Evolutionary conservation across 2,888 invertebrate species (phyloP).

Genomic region (Heliconius hortense): DNA sequence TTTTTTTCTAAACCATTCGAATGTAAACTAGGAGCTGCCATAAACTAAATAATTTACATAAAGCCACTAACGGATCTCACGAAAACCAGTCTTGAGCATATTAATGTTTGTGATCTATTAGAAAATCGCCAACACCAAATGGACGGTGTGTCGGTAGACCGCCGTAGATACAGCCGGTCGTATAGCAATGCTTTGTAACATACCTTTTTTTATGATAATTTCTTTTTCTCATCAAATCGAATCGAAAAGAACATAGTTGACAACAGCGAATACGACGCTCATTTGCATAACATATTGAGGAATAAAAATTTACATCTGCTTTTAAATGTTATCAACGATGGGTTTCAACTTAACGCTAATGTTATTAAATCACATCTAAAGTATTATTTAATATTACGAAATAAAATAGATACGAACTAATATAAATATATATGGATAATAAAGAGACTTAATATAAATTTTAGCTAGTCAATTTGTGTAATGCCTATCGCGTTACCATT

Average conservation of each 20-base stretch:
- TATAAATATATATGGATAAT: background rate
- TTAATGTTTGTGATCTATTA: conserved; percentile 80
- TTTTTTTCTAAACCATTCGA: conserved; percentile 64
- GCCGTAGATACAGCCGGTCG: conserved; percentile 48
- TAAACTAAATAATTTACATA: conserved; percentile 79
- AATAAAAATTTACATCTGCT: conserved; percentile 50
- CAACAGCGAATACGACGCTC: conserved; percentile 49
- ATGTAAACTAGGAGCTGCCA: conserved; percentile 76
- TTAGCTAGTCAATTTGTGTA: conserved; percentile 15
- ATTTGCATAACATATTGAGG: conserved; percentile 59
- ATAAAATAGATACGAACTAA: background rate
- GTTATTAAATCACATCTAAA: conserved; percentile 24
- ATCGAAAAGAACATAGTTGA: conserved; percentile 51
- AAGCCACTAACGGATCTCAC: conserved; percentile 80
- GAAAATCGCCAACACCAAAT: conserved; percentile 71
- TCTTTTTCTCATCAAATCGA: conserved; percentile 58
- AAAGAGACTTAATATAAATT: background rate
- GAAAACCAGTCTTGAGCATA: conserved; percentile 73
- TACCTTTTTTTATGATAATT: conserved; percentile 69
- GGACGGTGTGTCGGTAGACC: conserved; percentile 45
- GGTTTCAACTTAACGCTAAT: conserved; percentile 17
- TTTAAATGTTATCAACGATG: conserved; percentile 36
- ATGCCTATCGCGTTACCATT: conserved; percentile 65
- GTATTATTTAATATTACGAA: conserved; percentile 21
- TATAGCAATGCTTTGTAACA: conserved; percentile 51